Evolutionary conservation across 2,888 invertebrate species (phyloP).

Genomic region (Nephrocerus scutellatus): DNA sequence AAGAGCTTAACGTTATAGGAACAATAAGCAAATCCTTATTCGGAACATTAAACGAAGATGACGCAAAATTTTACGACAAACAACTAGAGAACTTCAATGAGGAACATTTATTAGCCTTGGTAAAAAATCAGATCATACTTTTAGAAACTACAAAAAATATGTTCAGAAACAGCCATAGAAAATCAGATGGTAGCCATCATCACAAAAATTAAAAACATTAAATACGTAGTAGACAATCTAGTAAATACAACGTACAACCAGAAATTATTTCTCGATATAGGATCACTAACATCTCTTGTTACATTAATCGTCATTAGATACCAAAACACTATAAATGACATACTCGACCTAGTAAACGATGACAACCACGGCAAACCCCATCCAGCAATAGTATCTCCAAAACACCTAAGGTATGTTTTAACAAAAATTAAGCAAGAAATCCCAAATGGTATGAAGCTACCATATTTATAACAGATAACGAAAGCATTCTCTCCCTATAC

Average conservation of each 20-base stretch:
- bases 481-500: too few species aligned
- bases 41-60: conserved; percentile 5
- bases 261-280: conserved; percentile 2
- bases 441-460: too few species aligned
- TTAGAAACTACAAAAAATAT: too few species aligned
- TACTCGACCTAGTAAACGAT: too few species aligned
- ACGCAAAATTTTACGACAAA: conserved; percentile 9
- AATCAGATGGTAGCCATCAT: conserved; percentile 6
- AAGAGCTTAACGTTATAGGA: conserved; percentile 2
- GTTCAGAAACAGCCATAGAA: conserved; percentile 7
- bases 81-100: conserved; percentile 3
- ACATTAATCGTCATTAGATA: conserved; percentile 8
- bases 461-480: too few species aligned
- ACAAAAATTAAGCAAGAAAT: too few species aligned
- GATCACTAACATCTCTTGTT: conserved; percentile 4
- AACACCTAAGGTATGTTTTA: too few species aligned
- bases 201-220: too few species aligned
- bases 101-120: conserved; percentile 2
- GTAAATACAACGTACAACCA: conserved; percentile 1
- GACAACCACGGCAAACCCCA: too few species aligned
- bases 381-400: conserved; percentile 1
- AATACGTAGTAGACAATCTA: not conserved
- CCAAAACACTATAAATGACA: too few species aligned
- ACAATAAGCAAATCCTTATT: conserved; percentile 4
- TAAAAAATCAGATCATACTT: conserved; percentile 6